phyloP scores from a whole-genome alignment of 2,888 invertebrate species.

The Apamea sordens region DNA sequence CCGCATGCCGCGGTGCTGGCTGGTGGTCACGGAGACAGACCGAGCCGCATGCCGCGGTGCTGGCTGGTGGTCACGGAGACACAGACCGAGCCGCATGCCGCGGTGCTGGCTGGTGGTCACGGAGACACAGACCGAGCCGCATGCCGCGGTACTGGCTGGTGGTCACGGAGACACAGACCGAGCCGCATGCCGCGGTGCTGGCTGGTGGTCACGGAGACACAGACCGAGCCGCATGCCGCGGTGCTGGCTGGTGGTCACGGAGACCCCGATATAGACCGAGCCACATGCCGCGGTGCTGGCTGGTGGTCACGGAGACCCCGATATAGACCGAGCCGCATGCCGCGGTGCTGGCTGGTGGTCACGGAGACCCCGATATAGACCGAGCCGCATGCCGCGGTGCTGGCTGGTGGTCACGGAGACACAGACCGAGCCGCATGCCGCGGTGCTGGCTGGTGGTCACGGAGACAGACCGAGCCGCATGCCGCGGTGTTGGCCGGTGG shows the following conservation, averaged over 20 bases:
- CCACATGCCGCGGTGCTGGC: no score
- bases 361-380: not conserved
- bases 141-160: not conserved
- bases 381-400: not conserved
- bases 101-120: not conserved
- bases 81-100: not conserved
- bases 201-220: not conserved
- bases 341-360: not conserved
- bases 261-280: no score
- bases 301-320: not conserved
- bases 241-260: no score
- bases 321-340: no score
- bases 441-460: no score
- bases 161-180: not conserved
- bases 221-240: not conserved
- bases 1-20: not conserved
- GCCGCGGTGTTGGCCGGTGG: not conserved
- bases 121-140: not conserved
- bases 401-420: not conserved
- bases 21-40: not conserved
- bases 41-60: not conserved
- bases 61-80: not conserved
- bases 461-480: no score
- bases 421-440: not conserved
- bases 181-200: not conserved